Base-by-base conservation (phyloP, 2,797 vertebrate genomes). In the Pseudochirops corinnae region DNA sequence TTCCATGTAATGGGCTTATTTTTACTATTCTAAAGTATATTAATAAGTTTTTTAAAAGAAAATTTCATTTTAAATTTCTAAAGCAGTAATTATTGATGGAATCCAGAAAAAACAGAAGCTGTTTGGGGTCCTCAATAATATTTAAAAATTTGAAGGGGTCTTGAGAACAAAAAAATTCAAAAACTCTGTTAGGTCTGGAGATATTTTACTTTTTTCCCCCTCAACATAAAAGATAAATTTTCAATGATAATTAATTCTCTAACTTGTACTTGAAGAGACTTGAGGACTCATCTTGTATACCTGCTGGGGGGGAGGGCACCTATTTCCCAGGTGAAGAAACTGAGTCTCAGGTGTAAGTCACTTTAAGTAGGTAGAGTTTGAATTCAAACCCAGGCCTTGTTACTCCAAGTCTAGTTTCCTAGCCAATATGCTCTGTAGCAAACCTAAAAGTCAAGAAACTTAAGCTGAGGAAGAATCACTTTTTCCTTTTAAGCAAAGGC, bases 191-290 rank as follows among this genome's bases (percentile, higher is more conserved):
- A 39, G 18, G n/a, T 39, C 67, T 39, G 18, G 14, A 33, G n/a
- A 39, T 74, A 67, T 74, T 92, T 97, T 96, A 13, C 31, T 55
- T 93, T 93, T 95, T 55, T 53, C 95, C 5, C 58, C 52, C 12
- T 14, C 60, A 92, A 60, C 90, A 90, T 82, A 93, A 91, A 93
- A 5, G 21, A 91, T 90, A 94, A 92, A 90, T 24, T 26, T 95
- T 95, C 94, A 94, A 94, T 55, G 93, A 94, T 92, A 50, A 96
- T 96, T 97, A 95, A 96, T 96, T 92, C 91, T 62, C 31, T 62
- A 39, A 39, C 18, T 82, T 96, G 62, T 95, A 91, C 7, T 46
- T 24, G 7, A 46, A 39, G 6, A 74, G n/a, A 82, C n/a, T 39
- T 82, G 39, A 39, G n/a, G 9, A 82, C 39, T 82, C 18, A 24